Conservation (phyloP, 30 jellyfish, hydroid and myxozoan genomes). For the Turritopsis dohrnii region DNA sequence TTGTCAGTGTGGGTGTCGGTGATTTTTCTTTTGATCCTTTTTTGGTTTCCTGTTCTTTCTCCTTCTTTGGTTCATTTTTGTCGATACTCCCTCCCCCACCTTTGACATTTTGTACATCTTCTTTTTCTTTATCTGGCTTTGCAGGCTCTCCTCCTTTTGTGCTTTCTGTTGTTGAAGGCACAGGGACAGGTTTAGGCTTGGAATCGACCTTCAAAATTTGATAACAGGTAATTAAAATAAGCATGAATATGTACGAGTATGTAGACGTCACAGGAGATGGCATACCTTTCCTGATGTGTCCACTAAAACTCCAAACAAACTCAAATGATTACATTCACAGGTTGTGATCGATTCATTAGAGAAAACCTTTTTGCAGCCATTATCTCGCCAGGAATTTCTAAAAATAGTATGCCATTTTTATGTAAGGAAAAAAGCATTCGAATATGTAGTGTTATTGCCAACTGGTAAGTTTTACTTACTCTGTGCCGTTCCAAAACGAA, state of each 20-base stretch:
- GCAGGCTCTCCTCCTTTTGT: background rate
- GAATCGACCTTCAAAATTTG: background rate
- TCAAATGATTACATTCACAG: slow-evolving; percentile 86
- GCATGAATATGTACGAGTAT: too few species aligned
- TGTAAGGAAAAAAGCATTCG: too few species aligned
- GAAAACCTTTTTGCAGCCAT: slow-evolving; percentile 66
- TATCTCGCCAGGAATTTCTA: slow-evolving; percentile 56
- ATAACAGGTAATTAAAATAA: too few species aligned
- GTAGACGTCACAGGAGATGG: too few species aligned
- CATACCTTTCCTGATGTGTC: slow-evolving; percentile 57
- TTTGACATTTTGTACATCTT: slow-evolving; percentile 1
- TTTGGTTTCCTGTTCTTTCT: slow-evolving; percentile 7
- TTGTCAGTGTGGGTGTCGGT: slow-evolving; percentile 22
- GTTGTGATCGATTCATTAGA: slow-evolving; percentile 63
- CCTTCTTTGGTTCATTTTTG: background rate
- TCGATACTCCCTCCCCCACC: slow-evolving; percentile 12
- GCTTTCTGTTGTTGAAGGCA: background rate
- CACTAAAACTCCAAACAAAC: slow-evolving; percentile 66
- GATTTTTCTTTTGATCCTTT: background rate
- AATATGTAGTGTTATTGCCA: too few species aligned
- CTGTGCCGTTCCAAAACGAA: slow-evolving; percentile 81
- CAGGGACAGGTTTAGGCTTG: background rate
- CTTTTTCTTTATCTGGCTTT: slow-evolving; percentile 15
- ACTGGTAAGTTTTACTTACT: slow-evolving; percentile 38
- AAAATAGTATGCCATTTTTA: background rate